phyloP scores from a whole-genome alignment of 2,113 vertebrate species.

The Microcebus murinus region DNA sequence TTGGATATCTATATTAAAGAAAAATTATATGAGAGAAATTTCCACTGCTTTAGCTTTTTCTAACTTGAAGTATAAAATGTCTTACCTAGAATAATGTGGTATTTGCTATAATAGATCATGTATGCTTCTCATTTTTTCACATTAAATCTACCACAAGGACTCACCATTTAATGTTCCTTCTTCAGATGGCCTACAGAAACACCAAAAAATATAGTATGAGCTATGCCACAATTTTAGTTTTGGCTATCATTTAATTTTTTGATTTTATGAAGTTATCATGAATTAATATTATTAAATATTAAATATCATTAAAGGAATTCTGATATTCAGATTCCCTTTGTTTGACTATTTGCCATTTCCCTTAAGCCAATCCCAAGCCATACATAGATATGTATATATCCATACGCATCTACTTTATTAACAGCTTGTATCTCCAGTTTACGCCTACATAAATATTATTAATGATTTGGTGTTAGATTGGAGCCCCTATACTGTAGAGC shows the following conservation, averaged over 20 bases:
- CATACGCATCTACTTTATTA: neutral
- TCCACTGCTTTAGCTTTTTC: slow-evolving; percentile 6
- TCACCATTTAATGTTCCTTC: slow-evolving; percentile 89
- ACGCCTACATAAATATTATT: slow-evolving; percentile 31
- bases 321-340: neutral
- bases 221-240: slow-evolving; percentile 20
- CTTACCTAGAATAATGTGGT: slow-evolving; percentile 17
- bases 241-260: slow-evolving; percentile 39
- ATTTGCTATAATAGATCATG: slow-evolving; percentile 17
- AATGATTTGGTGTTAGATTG: neutral
- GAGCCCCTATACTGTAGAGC: neutral
- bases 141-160: slow-evolving; percentile 56
- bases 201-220: slow-evolving; percentile 49
- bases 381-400: neutral
- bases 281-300: neutral
- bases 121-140: neutral
- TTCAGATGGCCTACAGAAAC: slow-evolving; percentile 83
- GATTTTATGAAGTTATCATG: slow-evolving; percentile 23
- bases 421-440: neutral
- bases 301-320: slow-evolving; percentile 13
- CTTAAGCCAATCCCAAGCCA: neutral
- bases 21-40: neutral
- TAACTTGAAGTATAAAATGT: slow-evolving; percentile 45
- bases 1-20: neutral
- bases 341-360: slow-evolving; percentile 30